Conservation (phyloP, 2,888 invertebrate genomes). For the Andrena dorsata region DNA sequence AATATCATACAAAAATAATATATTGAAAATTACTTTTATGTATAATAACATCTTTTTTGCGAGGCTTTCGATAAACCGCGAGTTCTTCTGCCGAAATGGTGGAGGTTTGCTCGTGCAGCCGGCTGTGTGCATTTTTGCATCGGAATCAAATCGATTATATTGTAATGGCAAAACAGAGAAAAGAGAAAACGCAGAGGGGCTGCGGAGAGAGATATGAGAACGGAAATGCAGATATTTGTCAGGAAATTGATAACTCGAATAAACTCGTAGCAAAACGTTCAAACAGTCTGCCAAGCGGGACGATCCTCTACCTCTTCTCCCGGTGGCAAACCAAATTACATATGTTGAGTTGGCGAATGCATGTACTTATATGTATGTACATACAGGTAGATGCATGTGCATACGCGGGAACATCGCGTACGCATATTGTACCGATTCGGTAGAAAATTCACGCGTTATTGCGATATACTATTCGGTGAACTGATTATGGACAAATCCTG, state of each 20-base stretch:
- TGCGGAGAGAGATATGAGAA: slow-evolving; percentile 43
- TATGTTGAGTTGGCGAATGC: slow-evolving; percentile 7
- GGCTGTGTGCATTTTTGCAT: slow-evolving; percentile 33
- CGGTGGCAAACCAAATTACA: slow-evolving; percentile 59
- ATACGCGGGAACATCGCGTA: not conserved
- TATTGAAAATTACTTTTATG: too few species aligned
- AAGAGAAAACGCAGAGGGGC: slow-evolving; percentile 17
- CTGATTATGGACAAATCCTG: slow-evolving; percentile 47
- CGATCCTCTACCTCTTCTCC: slow-evolving; percentile 65
- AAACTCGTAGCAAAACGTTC: slow-evolving; percentile 83
- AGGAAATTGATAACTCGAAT: slow-evolving; percentile 84
- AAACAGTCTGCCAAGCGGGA: slow-evolving; percentile 74
- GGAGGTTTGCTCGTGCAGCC: not conserved
- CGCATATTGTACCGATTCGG: slow-evolving; percentile 30
- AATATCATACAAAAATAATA: too few species aligned
- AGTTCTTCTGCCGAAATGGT: not conserved
- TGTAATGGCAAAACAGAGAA: slow-evolving; percentile 35
- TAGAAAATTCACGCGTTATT: slow-evolving; percentile 42
- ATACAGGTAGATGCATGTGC: slow-evolving; percentile 2
- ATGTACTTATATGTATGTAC: not conserved
- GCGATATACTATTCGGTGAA: slow-evolving; percentile 26
- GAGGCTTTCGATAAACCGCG: not conserved
- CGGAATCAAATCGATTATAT: slow-evolving; percentile 46
- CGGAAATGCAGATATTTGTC: slow-evolving; percentile 83
- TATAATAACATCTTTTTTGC: not conserved